phyloP scores from a whole-genome alignment of 2,888 invertebrate genomes.

The Agrochola lota region DNA sequence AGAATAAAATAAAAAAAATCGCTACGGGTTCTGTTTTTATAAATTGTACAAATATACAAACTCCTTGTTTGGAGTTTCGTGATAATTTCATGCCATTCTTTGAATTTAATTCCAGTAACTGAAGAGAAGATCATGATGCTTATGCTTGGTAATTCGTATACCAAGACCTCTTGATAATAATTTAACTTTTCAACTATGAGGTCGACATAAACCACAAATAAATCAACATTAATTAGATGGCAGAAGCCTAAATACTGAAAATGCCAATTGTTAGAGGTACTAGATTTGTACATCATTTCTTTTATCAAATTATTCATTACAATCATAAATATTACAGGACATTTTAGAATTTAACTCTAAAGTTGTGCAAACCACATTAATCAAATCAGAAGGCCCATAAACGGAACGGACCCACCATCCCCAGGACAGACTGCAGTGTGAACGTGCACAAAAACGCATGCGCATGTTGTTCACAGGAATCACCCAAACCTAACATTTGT shows the following conservation, averaged over 20 bases:
- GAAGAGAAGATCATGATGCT: not conserved
- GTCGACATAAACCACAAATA: not conserved
- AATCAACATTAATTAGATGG: not conserved
- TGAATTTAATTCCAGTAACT: not conserved
- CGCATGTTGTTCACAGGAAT: not conserved
- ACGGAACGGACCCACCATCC: not conserved
- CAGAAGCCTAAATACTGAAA: not conserved
- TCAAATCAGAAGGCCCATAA: not conserved
- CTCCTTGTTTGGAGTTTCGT: not conserved
- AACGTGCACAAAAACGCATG: conserved; percentile 23
- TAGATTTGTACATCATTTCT: not conserved
- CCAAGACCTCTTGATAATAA: not conserved
- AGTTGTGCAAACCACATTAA: not conserved
- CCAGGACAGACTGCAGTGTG: not conserved
- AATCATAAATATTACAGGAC: not conserved
- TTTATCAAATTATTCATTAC: not conserved
- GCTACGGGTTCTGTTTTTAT: not conserved
- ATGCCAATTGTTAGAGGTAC: not conserved
- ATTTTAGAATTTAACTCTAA: not conserved
- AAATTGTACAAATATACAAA: not conserved
- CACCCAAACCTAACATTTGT: not conserved
- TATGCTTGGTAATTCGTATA: not conserved
- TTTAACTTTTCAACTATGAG: not conserved
- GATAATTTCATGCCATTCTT: not conserved
- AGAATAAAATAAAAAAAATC: not conserved